Base-by-base conservation (phyloP, 2,888 invertebrate species). In the Eudasyphora cyanicolor region DNA sequence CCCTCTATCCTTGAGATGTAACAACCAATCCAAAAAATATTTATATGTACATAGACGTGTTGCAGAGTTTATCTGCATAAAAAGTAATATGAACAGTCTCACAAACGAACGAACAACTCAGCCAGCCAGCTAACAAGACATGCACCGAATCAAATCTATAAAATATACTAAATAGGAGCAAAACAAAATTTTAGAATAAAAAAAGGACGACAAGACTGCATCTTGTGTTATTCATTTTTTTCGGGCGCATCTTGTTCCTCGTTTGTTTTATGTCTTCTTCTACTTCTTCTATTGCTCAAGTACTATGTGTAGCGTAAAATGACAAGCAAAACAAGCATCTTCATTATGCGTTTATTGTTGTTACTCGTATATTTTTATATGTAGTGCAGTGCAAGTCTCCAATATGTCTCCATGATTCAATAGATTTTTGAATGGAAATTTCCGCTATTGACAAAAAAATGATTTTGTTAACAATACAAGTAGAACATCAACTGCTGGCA, bases 351-450 rank as follows among this genome's bases (percentile, higher is more conserved):
- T 17, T 14, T n/a, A 45, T 17, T 69, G 21, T 69, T 35, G 32
- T 49, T 42, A 42, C 2, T 71, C n/a, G n/a, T 35, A 64, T 64
- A 10, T 32, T 51, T 70, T 27, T 79, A 45, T 8, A 17, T 69
- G 57, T 27, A n/a, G 4, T 64, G 67, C 57, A 69, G 10, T 4
- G 27, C 54, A 38, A 80, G 90, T 88, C 90, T 89, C 89, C 89
- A 79, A 76, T 73, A 79, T 87, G 90, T 89, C 89, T 89, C n/a
- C 88, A 87, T 85, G 88, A 88, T 84, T 87, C 10, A 7, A 60
- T 10, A 38, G 42, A 67, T 35, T 19, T 51, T 14, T n/a, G 45
- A 1, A 45, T 6, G 14, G 8, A 38, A 38, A 8, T 12, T 14
- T 14, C 38, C 12, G 38, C 8, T 38, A 38, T 38, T 2, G n/a